phyloP scores from a whole-genome alignment of 2,888 invertebrate species.

The Oasisia sp. region DNA sequence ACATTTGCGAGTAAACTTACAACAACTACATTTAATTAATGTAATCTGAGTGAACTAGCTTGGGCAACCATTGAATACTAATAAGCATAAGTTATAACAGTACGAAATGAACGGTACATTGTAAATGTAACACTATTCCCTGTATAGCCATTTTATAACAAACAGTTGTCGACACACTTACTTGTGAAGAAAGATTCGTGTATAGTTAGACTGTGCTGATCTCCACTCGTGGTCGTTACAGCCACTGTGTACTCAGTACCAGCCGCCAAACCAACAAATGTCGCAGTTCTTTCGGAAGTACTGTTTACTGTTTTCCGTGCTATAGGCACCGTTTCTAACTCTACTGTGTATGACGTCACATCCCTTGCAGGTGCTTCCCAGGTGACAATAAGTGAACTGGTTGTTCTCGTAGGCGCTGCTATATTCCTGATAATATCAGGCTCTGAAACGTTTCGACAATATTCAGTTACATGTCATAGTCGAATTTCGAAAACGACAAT shows the following conservation, averaged over 20 bases:
- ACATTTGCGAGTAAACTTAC: too few species aligned
- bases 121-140: background rate
- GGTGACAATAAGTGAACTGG: background rate
- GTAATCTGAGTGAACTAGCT: too few species aligned
- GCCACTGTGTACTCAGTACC: background rate
- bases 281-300: background rate
- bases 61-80: too few species aligned
- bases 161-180: background rate
- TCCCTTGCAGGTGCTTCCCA: background rate
- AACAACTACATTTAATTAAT: too few species aligned
- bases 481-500: background rate
- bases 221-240: background rate
- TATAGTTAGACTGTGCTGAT: background rate
- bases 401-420: background rate
- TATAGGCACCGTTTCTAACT: background rate
- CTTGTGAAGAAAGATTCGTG: background rate
- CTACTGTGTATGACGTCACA: conserved; percentile 4
- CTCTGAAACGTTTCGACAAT: background rate
- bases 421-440: background rate
- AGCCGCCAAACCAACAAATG: background rate
- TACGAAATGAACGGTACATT: background rate
- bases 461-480: background rate
- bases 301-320: background rate
- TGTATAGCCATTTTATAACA: background rate
- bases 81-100: background rate